These are phyloP conservation scores for Aleiodes leptofemur DNA, from an alignment of 2,888 invertebrate genomes.

Conservation along the genomic window DNA sequence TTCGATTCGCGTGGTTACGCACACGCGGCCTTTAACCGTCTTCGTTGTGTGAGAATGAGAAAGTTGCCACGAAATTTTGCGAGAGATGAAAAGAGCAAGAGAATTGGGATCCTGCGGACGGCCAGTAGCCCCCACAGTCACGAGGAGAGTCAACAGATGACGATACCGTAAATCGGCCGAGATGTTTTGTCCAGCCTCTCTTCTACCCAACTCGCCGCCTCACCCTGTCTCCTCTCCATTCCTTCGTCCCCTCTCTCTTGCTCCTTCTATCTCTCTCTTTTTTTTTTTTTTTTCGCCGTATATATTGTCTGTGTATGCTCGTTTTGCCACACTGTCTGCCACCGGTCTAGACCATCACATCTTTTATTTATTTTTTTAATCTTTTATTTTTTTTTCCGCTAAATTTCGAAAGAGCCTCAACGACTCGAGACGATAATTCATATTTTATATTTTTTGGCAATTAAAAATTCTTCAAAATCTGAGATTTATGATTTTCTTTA, in stretches of 20 bases:
- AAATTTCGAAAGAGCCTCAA: background rate
- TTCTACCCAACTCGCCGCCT: conserved; percentile 32
- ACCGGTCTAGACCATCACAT: conserved; percentile 66
- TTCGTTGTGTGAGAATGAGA: background rate
- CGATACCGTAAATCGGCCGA: conserved; percentile 53
- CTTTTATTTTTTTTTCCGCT: background rate
- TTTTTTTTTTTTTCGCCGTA: conserved; percentile 44
- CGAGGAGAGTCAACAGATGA: conserved; percentile 40
- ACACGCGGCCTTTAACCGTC: conserved; percentile 14
- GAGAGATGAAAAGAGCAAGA: conserved; percentile 32
- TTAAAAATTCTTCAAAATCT: too few species aligned
- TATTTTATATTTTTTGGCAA: background rate
- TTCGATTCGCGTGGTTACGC: conserved; percentile 34
- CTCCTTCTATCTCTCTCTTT: conserved; percentile 38
- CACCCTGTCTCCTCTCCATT: conserved; percentile 30
- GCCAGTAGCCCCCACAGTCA: conserved; percentile 33
- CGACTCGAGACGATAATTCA: background rate
- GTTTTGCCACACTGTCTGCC: conserved; percentile 70
- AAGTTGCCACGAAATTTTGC: background rate
- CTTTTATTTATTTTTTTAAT: conserved; percentile 23
- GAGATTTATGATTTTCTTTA: background rate
- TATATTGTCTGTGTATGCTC: conserved; percentile 58
- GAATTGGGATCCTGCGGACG: conserved; percentile 34
- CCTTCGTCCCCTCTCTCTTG: conserved; percentile 33
- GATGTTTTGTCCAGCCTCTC: conserved; percentile 50